A percentile compares a stretch with the other conserved stretches of the same genome.
Conservation (phyloP, 2,888 invertebrate species). For the Tipula helvola region DNA sequence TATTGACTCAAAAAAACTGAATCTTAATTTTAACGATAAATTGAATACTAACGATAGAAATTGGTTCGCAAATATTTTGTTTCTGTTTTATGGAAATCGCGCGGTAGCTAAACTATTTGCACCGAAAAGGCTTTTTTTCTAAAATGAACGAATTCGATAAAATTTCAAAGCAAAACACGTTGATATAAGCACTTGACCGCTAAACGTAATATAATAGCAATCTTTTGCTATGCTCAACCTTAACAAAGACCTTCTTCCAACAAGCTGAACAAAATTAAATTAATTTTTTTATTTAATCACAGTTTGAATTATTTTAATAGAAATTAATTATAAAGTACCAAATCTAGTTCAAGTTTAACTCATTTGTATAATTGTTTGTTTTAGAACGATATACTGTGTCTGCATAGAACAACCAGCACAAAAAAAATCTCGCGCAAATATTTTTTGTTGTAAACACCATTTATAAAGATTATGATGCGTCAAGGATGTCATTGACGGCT, state of each 20-base stretch:
- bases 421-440: neutral
- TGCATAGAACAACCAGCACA: neutral
- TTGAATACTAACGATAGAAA: no score
- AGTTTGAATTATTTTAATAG: neutral
- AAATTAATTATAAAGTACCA: neutral
- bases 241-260: neutral
- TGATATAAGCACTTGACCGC: neutral
- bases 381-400: neutral
- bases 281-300: neutral
- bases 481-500: neutral
- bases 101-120: no score
- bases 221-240: neutral
- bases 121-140: no score
- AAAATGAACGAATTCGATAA: no score
- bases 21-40: no score
- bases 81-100: no score
- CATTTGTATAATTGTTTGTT: neutral
- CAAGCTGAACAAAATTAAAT: neutral
- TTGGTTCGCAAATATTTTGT: no score
- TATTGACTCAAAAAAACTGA: no score
- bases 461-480: neutral
- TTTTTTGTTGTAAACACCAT: neutral
- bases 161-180: neutral
- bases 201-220: neutral
- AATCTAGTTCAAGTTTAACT: neutral